These are phyloP conservation scores for Pardosa pseudoannulata DNA, from an alignment of 2,888 invertebrate species.

Conservation along the genomic window DNA sequence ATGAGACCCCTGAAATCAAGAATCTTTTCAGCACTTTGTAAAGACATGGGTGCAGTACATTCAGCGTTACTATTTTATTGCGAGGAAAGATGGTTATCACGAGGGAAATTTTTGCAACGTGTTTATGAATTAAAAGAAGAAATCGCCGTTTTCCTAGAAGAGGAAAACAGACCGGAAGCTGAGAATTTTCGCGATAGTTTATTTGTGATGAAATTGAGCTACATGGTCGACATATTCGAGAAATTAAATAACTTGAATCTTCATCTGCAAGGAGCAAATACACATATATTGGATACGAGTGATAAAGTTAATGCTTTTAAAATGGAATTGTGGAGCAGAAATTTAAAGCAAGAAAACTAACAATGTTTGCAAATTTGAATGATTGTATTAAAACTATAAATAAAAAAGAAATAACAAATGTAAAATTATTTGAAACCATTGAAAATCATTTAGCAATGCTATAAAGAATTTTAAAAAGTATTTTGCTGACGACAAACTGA, in stretches of 20 bases:
- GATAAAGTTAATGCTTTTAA: constrained; percentile 45
- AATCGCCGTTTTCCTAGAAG: constrained; percentile 40
- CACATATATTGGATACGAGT: constrained; percentile 3
- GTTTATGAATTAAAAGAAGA: constrained; percentile 19
- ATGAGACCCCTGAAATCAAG: no score
- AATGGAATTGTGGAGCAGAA: no score
- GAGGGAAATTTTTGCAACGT: constrained; percentile 35
- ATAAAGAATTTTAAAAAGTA: no score
- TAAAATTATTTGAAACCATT: no score
- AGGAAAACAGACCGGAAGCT: constrained; percentile 45
- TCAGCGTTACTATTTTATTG: background rate
- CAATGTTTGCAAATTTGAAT: no score
- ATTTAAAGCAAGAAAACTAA: no score
- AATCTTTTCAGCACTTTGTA: no score
- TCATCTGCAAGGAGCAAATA: constrained; percentile 16
- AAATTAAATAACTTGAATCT: constrained; percentile 24
- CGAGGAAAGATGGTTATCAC: constrained; percentile 27
- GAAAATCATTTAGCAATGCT: no score
- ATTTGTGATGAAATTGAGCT: constrained; percentile 55
- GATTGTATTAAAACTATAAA: no score
- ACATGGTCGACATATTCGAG: constrained; percentile 57
- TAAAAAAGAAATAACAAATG: no score
- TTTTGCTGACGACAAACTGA: no score
- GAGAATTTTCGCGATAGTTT: constrained; percentile 56
- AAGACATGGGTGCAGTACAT: background rate